A percentile compares a stretch with the other conserved stretches of the same genome.
Conservation (phyloP, 64 coral and sea anemone genomes). For the Dendrophyllia cribrosa region DNA sequence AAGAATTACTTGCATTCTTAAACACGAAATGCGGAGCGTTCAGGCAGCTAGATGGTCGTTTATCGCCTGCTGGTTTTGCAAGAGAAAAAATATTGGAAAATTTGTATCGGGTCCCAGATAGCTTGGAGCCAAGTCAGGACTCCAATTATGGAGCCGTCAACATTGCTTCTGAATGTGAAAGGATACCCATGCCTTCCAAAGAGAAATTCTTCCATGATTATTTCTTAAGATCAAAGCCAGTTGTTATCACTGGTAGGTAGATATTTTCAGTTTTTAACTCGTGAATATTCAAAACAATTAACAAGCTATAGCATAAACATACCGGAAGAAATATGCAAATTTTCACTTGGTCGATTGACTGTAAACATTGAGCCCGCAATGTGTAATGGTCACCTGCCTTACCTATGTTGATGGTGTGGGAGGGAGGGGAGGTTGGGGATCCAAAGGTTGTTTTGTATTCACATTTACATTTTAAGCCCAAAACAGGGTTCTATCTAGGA, state of each 20-base stretch:
- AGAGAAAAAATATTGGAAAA: slow-evolving; percentile 58
- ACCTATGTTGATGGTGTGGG: too few relatives aligned
- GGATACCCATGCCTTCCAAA: slow-evolving; percentile 68
- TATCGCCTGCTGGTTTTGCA: slow-evolving; percentile 28
- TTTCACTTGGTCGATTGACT: too few relatives aligned
- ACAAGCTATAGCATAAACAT: too few relatives aligned
- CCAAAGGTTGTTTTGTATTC: too few relatives aligned
- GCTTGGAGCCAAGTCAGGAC: background rate
- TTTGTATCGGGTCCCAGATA: slow-evolving; percentile 45
- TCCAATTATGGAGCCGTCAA: slow-evolving; percentile 17
- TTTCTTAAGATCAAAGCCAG: slow-evolving; percentile 79
- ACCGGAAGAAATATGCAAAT: too few relatives aligned
- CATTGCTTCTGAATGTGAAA: slow-evolving; percentile 57
- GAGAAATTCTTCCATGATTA: slow-evolving; percentile 73
- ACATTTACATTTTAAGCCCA: too few relatives aligned
- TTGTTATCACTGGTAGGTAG: slow-evolving; percentile 71
- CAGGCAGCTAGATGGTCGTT: slow-evolving; percentile 52
- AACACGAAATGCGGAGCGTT: slow-evolving; percentile 64
- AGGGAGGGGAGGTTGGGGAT: too few relatives aligned
- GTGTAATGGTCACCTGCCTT: too few relatives aligned
- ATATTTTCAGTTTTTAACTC: too few relatives aligned
- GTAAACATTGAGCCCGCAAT: too few relatives aligned
- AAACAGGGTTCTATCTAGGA: too few relatives aligned
- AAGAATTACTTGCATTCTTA: slow-evolving; percentile 60
- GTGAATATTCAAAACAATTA: too few relatives aligned